These are phyloP conservation scores for Pollimyrus isidori DNA, from an alignment of 2,113 vertebrate genomes.

Conservation along the genomic window DNA sequence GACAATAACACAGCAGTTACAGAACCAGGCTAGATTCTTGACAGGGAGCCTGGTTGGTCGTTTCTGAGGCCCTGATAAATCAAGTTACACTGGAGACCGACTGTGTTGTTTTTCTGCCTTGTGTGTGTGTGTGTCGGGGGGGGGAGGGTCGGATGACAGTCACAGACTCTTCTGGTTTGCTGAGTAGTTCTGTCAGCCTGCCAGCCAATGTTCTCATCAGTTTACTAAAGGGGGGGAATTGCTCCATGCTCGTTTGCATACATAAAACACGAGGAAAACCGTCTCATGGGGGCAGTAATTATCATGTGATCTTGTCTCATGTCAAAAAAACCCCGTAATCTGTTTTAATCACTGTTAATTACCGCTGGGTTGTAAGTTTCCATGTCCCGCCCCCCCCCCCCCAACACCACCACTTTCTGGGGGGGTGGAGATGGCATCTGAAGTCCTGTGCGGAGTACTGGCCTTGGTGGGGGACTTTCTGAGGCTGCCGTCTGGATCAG, in stretches of 20 bases:
- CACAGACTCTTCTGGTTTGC: not conserved
- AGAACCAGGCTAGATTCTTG: not conserved
- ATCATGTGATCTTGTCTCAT: conserved; percentile 19
- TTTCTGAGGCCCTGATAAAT: not conserved
- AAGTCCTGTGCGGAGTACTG: not conserved
- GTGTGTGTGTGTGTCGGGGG: not conserved
- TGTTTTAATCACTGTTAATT: conserved; percentile 25
- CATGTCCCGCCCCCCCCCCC: not conserved
- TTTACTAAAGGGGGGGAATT: not conserved
- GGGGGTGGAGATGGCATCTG: not conserved
- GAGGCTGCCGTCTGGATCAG: not conserved
- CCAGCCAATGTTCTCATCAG: conserved; percentile 1
- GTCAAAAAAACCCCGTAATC: conserved; percentile 18
- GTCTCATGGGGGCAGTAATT: conserved; percentile 17
- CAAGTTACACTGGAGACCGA: not conserved
- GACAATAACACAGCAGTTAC: not conserved
- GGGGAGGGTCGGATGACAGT: too few relatives aligned
- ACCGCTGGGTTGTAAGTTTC: conserved; percentile 15
- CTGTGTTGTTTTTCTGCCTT: not conserved
- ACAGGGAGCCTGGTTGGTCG: not conserved
- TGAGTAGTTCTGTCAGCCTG: not conserved
- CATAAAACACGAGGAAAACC: conserved; percentile 19
- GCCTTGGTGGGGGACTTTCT: not conserved
- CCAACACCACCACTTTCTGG: not conserved
- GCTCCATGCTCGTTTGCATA: not conserved